These are phyloP conservation scores for Esox niger DNA, from an alignment of 2,113 vertebrate genomes.

Conservation along the genomic window DNA sequence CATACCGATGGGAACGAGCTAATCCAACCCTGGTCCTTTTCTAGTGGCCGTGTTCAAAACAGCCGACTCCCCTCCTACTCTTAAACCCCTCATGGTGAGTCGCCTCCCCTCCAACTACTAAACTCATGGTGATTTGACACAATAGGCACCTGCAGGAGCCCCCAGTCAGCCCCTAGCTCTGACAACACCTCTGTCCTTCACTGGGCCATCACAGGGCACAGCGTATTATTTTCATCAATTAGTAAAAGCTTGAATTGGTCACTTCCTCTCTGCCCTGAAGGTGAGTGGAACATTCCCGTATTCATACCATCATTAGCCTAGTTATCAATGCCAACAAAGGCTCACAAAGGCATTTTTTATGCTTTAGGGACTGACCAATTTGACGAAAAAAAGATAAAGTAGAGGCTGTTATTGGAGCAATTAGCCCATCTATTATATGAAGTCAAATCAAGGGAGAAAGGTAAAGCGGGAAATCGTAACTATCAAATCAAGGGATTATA, in stretches of 20 bases:
- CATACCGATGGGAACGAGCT: constrained; percentile 79
- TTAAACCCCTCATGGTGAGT: constrained; percentile 62
- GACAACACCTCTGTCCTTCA: constrained; percentile 65
- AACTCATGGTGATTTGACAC: constrained; percentile 62
- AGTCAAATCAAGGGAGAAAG: neutral
- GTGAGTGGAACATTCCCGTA: constrained; percentile 38
- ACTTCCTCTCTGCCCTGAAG: constrained; percentile 58
- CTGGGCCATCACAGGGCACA: constrained; percentile 40
- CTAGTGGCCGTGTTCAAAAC: constrained; percentile 54
- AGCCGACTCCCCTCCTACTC: constrained; percentile 46
- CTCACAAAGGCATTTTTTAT: neutral
- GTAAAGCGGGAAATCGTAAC: no score
- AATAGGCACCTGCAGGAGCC: constrained; percentile 61
- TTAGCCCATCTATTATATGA: neutral
- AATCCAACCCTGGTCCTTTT: constrained; percentile 72
- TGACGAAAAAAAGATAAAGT: neutral
- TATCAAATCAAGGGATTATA: neutral
- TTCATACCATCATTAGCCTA: constrained; percentile 17
- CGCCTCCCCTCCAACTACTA: constrained; percentile 51
- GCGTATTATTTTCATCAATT: constrained; percentile 67
- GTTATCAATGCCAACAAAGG: constrained; percentile 12
- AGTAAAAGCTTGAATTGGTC: constrained; percentile 61
- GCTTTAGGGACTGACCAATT: neutral
- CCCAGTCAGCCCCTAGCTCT: constrained; percentile 47
- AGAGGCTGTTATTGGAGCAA: neutral